Percentiles rank a stretch among this genome's conserved stretches.
Conservation (phyloP, 2,797 vertebrate species). For the Crypturellus tataupa region DNA sequence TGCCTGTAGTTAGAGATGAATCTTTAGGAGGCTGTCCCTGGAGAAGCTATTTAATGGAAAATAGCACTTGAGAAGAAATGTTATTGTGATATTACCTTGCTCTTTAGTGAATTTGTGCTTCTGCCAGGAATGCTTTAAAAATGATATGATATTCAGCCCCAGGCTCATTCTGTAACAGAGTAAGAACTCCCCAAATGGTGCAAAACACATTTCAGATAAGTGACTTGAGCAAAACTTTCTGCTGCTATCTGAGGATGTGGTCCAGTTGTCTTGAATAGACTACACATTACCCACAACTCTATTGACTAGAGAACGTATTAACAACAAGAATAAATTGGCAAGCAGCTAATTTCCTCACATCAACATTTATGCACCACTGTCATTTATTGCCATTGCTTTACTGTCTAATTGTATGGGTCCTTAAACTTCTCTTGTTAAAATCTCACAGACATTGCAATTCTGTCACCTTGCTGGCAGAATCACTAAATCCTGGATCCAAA, state of each 20-base stretch:
- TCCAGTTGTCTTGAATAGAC: background rate
- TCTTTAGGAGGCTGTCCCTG: background rate
- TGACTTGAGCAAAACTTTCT: background rate
- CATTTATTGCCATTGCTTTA: background rate
- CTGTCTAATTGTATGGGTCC: accelerated
- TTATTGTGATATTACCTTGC: background rate
- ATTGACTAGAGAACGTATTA: background rate
- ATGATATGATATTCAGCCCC: background rate
- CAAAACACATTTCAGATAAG: background rate
- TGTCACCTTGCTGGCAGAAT: background rate
- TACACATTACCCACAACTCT: background rate
- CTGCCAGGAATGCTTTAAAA: background rate
- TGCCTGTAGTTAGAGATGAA: background rate
- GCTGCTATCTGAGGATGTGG: background rate
- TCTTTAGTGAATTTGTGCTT: background rate
- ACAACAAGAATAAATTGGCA: background rate
- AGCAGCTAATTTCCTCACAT: background rate
- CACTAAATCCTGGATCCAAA: background rate
- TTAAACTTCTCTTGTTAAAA: background rate
- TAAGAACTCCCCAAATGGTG: background rate
- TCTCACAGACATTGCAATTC: background rate
- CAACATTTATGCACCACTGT: background rate
- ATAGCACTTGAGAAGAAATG: background rate
- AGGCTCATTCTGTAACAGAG: background rate
- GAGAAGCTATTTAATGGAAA: background rate